Evolutionary conservation across 2,888 invertebrate species (phyloP), one percentile per base, ranked within the genome.

Genomic region (Ceriagrion tenellum): DNA sequence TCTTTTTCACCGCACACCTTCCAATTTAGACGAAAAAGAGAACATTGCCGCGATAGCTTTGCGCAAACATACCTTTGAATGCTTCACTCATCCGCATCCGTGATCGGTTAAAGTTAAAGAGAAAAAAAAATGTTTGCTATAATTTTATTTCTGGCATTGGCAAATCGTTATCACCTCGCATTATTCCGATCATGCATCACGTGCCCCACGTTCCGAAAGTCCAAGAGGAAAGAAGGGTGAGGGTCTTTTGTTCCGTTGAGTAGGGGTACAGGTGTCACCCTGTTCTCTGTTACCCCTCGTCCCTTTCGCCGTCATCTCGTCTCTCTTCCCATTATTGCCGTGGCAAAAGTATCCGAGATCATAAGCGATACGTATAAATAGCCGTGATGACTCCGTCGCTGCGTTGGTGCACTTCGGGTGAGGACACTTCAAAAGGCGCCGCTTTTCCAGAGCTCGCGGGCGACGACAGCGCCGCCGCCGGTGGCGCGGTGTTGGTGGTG

Each of bases 341-440:
- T 35, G 81, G 81, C 81, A 81, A 81, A 10, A 35, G 35, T 81
- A 81, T 30, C 81, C 81, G 81, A 81, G 35, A 81, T 81, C 81
- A 81, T 81, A 81, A 81, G 35, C 35, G 81, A 81, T 30, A 35
- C 35, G 81, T 81, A 81, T 81, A 81, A 81, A 81, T 81, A 81
- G 81, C 81, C 81, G 35, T 81, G 81, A 81, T 35, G 81, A 35
- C n/a, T 35, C 81, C 81, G 35, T 81, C 81, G 13, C 81, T 35
- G 0, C 30, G 74, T 0, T 8, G 26, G 69, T 69, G 69, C 69
- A 69, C 69, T 69, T 35, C 81, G 30, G 35, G 30, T 12, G 81
- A 35, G 35, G 35, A 18, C 18, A 35, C 81, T 81, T 81, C 81
- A 81, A 81, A 81, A 81, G 81, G n/a, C 69, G 3, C 69, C 69